Evolutionary conservation across 2,797 vertebrate species (phyloP).

Genomic region (Catostomus latipinnis): DNA sequence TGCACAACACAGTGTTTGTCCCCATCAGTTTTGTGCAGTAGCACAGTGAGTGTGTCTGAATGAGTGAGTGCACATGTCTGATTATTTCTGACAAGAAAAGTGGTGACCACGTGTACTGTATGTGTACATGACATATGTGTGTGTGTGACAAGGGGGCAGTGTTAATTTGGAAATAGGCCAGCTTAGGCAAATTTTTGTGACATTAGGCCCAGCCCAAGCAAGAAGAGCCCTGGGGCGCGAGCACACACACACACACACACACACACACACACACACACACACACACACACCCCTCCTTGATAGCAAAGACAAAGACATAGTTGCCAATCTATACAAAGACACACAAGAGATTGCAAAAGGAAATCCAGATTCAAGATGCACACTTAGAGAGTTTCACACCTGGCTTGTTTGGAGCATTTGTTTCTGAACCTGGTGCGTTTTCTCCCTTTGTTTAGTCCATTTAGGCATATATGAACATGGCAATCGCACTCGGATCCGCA

Average conservation of each 20-base stretch:
- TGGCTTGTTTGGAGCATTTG: too few relatives aligned
- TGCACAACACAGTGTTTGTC: background rate
- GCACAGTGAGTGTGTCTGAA: slow-evolving; percentile 16
- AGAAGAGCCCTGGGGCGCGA: slow-evolving; percentile 49
- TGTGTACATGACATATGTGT: slow-evolving; percentile 18
- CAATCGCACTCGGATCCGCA: too few relatives aligned
- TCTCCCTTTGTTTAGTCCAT: too few relatives aligned
- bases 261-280: background rate
- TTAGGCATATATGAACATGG: too few relatives aligned
- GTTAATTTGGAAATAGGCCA: slow-evolving; percentile 59
- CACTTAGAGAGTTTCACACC: background rate
- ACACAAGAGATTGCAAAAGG: background rate
- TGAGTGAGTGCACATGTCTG: slow-evolving; percentile 27
- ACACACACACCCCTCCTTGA: background rate
- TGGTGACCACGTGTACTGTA: slow-evolving; percentile 19
- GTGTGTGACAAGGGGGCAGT: slow-evolving; percentile 16
- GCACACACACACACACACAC: background rate
- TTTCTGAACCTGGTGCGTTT: too few relatives aligned
- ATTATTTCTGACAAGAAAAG: slow-evolving; percentile 40
- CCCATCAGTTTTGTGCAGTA: background rate
- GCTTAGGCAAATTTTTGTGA: slow-evolving; percentile 57
- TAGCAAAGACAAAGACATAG: slow-evolving; percentile 9
- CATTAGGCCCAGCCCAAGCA: slow-evolving; percentile 59
- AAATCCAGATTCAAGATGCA: background rate
- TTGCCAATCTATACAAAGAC: background rate